Base-by-base conservation (phyloP, 2,888 invertebrate genomes). In the Leptopterna dolabrata region DNA sequence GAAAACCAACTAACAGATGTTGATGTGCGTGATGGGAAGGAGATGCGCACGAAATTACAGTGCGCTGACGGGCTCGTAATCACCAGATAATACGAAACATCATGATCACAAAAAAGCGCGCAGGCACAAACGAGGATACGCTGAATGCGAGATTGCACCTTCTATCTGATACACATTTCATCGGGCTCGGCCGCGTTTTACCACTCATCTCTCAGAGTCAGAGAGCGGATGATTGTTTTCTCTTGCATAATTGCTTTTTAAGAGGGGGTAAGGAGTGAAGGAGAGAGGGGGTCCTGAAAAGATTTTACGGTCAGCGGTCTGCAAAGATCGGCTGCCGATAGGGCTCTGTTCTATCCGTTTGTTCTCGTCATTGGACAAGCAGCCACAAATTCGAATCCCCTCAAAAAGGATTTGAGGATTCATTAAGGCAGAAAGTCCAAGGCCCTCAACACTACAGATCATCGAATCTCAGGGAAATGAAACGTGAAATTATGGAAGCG, bases 1-100 rank as follows among this genome's bases (percentile, higher is more conserved):
- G 63, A 24, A 63, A 24, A n/a, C n/a, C 63, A 24, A 24, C 19
- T 24, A 63, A 63, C 63, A 63, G 63, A 63, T 63, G 63, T 63
- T 63, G 63, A 24, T 51, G 51, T 63, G 63, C 63, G 63, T 63
- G 63, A 63, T 63, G 63, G 63, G 63, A 63, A 63, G 63, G 63
- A 63, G 63, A 63, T 63, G 63, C 1, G 63, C 19, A 19, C 24
- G 13, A 63, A 63, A 63, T 63, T 63, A 63, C 27, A 63, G 63
- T 63, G 63, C 63, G 19, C 9, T 63, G 47, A 47, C 47, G 47
- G 47, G 14, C n/a, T 47, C 47, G 24, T 63, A 63, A 63, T 63
- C 63, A 63, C 63, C 27, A 63, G 63, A 63, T 63, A 24, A 63
- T 63, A 63, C 63, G 63, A 13, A n/a, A 63, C 63, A 63, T 63